Conservation (phyloP, 2,888 invertebrate genomes). For the Myopa tessellatipennis region DNA sequence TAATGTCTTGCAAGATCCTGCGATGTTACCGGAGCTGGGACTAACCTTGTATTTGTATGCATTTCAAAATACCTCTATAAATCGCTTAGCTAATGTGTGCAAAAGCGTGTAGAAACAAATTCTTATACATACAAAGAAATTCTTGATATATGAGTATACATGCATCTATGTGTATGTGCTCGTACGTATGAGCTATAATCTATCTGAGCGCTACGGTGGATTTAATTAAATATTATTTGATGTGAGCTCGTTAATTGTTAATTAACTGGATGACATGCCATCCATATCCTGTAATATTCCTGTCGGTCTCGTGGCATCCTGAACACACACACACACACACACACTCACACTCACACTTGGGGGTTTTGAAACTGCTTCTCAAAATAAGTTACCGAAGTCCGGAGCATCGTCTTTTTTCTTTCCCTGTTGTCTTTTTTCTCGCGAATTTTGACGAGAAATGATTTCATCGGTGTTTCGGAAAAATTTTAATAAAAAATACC, state of each 20-base stretch:
- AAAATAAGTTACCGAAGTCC: not conserved
- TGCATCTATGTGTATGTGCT: not conserved
- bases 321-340: not conserved
- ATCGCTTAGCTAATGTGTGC: too few species aligned
- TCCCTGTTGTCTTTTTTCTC: not conserved
- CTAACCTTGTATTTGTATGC: too few species aligned
- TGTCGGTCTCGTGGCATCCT: not conserved
- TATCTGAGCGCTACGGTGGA: not conserved
- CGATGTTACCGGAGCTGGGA: too few species aligned
- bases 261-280: constrained; percentile 40
- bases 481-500: constrained; percentile 8
- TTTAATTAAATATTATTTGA: constrained; percentile 40
- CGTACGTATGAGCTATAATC: not conserved
- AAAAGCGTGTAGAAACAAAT: too few species aligned
- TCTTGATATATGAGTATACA: not conserved
- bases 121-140: too few species aligned
- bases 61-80: too few species aligned
- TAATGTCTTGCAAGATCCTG: too few species aligned
- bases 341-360: not conserved
- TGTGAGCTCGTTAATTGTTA: constrained; percentile 43
- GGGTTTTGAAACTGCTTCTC: not conserved
- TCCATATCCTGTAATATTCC: constrained; percentile 12
- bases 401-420: not conserved
- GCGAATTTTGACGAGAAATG: constrained; percentile 39
- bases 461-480: constrained; percentile 27